Evolutionary conservation across 1,140 invertebrate genomes (phyloP), one percentile per base, ranked within the genome.

Genomic region (Polypedilum pembai): DNA sequence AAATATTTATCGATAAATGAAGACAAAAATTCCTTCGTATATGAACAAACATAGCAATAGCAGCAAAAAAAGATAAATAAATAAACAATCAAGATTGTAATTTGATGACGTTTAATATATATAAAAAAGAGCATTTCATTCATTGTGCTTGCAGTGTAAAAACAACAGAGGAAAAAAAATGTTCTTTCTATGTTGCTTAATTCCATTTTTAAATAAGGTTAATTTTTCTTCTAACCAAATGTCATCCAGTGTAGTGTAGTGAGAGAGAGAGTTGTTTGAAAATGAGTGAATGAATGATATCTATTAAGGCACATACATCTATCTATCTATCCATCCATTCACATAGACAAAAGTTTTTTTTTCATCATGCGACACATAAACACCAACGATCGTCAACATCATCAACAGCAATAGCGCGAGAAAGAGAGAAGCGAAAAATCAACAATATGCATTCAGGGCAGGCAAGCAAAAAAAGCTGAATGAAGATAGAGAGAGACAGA

Each of bases 181-280:
- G 4, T 56, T 56, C 45, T 56, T 56, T 33, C 5, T 18, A 69
- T 69, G 17, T 21, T 69, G 17, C 65, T 69, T 69, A 69, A 69
- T 69, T 69, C 65, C 65, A 69, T 69, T 69, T 33, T 33, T 69
- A 69, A 69, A 69, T 69, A 69, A 69, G 65, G 65, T 69, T 69
- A 69, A 69, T 69, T 69, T 69, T 69, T 69, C 65, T 69, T 69
- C 17, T 21, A 33, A 21, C 65, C 65, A 69, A 69, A 69, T 69
- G 65, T 69, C 65, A 69, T 69, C 65, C 18, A 69, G 8, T 69
- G 65, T 33, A 33, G 65, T 18, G 65, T 66, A 17, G 63, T 17
- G 18, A 20, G 63, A n/a, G 17, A 69, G 65, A 21, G 20, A 56
- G 24, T 33, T 33, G 24, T 33, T 33, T 33, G 24, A 33, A 33